A percentile compares a stretch with the other conserved stretches of the same genome.
Evolutionary conservation across 2,888 invertebrate species (phyloP).

Genomic region (Philonicus albiceps): DNA sequence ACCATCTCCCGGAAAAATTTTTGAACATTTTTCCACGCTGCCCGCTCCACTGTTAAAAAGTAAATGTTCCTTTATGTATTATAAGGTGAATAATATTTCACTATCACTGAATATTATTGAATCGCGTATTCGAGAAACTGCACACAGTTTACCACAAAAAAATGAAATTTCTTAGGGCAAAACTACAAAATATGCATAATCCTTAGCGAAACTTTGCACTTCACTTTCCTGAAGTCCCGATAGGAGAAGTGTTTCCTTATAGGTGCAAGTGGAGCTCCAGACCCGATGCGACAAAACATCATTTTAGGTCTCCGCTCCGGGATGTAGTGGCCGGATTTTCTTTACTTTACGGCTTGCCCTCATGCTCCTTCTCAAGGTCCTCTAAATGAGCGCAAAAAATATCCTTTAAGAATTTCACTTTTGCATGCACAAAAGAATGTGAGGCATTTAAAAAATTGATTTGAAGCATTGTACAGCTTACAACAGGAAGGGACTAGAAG

Average conservation of each 20-base stretch:
- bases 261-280: neutral
- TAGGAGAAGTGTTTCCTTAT: neutral
- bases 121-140: neutral
- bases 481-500: neutral
- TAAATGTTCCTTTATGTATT: neutral
- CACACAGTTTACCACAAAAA: neutral
- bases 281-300: neutral
- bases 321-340: neutral
- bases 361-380: neutral
- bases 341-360: neutral
- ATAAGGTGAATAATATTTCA: neutral
- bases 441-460: neutral
- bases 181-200: neutral
- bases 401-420: neutral
- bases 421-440: neutral
- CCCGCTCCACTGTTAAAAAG: neutral
- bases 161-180: neutral
- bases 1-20: conserved; percentile 46
- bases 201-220: neutral
- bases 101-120: neutral
- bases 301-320: neutral
- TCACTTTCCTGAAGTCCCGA: neutral
- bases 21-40: conserved; percentile 44
- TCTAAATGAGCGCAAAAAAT: neutral
- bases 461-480: neutral